Conservation (phyloP, 92 coral and sea anemone species). For the Paragorgia papillata region DNA sequence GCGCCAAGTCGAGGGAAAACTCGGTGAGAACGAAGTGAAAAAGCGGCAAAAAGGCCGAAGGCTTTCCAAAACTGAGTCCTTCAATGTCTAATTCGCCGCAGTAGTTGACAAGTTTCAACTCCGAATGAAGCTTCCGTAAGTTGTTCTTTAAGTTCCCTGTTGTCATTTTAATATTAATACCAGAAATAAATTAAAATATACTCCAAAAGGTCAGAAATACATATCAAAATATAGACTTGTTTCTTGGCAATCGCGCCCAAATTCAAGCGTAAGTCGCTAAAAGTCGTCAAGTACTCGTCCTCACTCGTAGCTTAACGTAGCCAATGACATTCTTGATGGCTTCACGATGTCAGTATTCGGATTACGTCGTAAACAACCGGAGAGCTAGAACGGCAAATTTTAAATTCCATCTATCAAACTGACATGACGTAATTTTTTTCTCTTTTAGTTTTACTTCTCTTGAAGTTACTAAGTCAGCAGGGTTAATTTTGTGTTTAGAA, state of each 20-base stretch:
- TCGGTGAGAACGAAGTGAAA: conserved; percentile 84
- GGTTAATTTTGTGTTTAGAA: too few species aligned
- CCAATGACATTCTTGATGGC: neutral
- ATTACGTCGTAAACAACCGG: neutral
- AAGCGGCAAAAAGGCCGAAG: conserved; percentile 79
- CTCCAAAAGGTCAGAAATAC: too few species aligned
- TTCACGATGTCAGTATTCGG: neutral
- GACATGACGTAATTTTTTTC: too few species aligned
- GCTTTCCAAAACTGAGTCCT: conserved; percentile 74
- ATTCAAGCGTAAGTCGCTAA: neutral
- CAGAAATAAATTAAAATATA: neutral
- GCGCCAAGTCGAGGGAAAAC: conserved; percentile 76
- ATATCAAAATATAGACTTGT: too few species aligned
- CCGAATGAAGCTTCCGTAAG: conserved; percentile 88
- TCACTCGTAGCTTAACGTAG: neutral
- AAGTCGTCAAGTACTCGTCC: neutral
- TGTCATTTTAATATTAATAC: conserved; percentile 54
- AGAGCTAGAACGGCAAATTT: too few species aligned
- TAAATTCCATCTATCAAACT: too few species aligned
- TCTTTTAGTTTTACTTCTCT: too few species aligned
- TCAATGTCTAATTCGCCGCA: conserved; percentile 57
- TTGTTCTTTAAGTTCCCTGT: conserved; percentile 96
- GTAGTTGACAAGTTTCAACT: conserved; percentile 78
- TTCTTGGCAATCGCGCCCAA: neutral
- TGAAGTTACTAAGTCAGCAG: too few species aligned